Base-by-base conservation (phyloP, 2,797 vertebrate species). In the Poeciliopsis paucimaculata region DNA sequence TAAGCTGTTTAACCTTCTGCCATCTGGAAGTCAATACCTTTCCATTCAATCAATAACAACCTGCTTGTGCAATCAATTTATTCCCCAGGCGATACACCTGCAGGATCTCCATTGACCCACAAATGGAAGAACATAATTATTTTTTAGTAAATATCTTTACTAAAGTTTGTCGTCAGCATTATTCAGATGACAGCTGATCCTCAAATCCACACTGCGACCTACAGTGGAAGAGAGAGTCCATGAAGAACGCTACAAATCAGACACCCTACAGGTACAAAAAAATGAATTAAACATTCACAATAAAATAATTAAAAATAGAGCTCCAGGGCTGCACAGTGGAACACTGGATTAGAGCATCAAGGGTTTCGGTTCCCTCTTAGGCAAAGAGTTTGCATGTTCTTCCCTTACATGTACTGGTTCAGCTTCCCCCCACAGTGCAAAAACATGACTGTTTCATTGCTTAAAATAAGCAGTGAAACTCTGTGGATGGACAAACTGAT, bases 1-100 rank as follows among this genome's bases (percentile, higher is more conserved):
- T 53, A 74, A 74, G 34, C 72, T 55, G 34, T 53, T 74, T 74
- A 55, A 74, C 72, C 34, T 41, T 11, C 5, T 39, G 23, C 49
- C 49, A 74, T 74, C 72, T 74, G 49, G 49, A 74, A 55, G 36
- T 15, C 1, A 3, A 74, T 41, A 74, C 6, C 34, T 15, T 74
- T 46, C 26, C 49, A 74, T n/a, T 36, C 49, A 55, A 41, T 74
- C 49, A 55, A 74, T 20, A 55, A 55, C 23, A 74, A 55, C 49
- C 34, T 53, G 34, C 9, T 39, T 74, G 34, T 41, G 49, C 34
- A 74, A 74, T 31, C 31, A 26, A 51, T 55, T 74, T 15, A 26
- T 55, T 55, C 49, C 11, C 28, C 49, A 15, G 2, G 10, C 31
- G 0, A 5, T 39, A 53, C 18, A 11, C 20, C 72, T 73, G 72